Percentiles rank a stretch among this genome's conserved stretches.
Evolutionary conservation across 2,797 vertebrate species (phyloP).

Genomic region (Poeciliopsis infans): DNA sequence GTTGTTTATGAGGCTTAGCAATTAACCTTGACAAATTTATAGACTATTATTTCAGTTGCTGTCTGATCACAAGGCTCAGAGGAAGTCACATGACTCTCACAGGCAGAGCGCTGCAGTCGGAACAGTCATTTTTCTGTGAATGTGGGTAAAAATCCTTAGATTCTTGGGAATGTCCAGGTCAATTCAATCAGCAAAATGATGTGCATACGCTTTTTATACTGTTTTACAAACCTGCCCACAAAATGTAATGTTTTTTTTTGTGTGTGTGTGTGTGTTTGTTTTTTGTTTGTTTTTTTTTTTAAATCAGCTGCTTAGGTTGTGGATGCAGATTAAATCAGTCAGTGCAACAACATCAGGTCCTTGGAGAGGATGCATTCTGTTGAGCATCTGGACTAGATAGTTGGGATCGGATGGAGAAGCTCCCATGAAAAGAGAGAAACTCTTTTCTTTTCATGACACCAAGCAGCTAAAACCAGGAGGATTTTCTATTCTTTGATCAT

Average conservation of each 20-base stretch:
- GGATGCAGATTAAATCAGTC: neutral
- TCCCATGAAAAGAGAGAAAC: neutral
- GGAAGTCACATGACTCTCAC: neutral
- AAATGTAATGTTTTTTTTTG: neutral
- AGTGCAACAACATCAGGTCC: neutral
- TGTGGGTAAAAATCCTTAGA: neutral
- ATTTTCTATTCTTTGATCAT: slow-evolving; percentile 33
- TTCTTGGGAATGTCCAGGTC: neutral
- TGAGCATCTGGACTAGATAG: neutral
- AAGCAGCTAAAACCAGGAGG: slow-evolving; percentile 12
- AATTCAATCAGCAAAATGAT: neutral
- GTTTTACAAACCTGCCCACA: neutral
- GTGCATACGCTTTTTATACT: neutral
- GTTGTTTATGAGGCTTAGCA: neutral
- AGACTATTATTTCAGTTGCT: neutral
- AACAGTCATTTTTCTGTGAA: neutral
- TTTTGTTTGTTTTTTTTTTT: neutral
- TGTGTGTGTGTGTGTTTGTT: neutral
- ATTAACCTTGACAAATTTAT: neutral
- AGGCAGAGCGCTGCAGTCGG: neutral
- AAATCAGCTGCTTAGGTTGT: neutral
- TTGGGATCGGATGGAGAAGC: neutral
- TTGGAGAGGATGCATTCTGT: neutral
- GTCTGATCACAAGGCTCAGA: neutral
- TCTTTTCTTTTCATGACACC: neutral